Percentiles rank a stretch among this genome's conserved stretches.
Evolutionary conservation across 1,140 invertebrate genomes (phyloP).

Genomic region (Episyrphus balteatus): DNA sequence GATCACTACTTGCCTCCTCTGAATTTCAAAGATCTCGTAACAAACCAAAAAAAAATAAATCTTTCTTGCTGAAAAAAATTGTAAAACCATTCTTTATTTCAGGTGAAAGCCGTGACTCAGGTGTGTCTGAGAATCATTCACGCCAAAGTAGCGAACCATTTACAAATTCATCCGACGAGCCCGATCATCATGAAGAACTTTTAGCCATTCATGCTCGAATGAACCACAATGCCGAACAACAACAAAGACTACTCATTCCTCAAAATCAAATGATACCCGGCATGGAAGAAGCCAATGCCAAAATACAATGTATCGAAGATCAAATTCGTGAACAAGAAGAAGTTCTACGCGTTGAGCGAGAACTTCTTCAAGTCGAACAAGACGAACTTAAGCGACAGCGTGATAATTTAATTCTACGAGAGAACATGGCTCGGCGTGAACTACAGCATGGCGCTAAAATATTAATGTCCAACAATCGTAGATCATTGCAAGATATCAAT

Average conservation of each 20-base stretch:
- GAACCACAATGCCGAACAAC: slow-evolving; percentile 22
- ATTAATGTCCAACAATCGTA: slow-evolving; percentile 40
- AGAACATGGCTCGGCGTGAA: slow-evolving; percentile 44
- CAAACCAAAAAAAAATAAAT: too few relatives aligned
- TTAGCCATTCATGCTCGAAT: neutral
- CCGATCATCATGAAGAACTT: slow-evolving; percentile 17
- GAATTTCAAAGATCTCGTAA: too few relatives aligned
- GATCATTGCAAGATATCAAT: slow-evolving; percentile 49
- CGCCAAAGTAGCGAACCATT: slow-evolving; percentile 60
- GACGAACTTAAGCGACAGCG: slow-evolving; percentile 64
- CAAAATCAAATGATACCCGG: neutral
- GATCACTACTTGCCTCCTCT: too few relatives aligned
- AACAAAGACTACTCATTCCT: slow-evolving; percentile 9
- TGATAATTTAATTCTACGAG: slow-evolving; percentile 53
- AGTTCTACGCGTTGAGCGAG: slow-evolving; percentile 62
- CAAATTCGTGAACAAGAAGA: slow-evolving; percentile 51
- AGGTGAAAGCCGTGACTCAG: slow-evolving; percentile 60
- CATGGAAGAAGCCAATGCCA: slow-evolving; percentile 22
- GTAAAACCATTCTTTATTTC: neutral
- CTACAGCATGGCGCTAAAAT: slow-evolving; percentile 36
- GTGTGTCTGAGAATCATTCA: slow-evolving; percentile 61
- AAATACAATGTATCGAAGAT: slow-evolving; percentile 43
- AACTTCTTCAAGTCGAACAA: slow-evolving; percentile 61
- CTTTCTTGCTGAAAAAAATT: too few relatives aligned
- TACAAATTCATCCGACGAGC: slow-evolving; percentile 32